Percentiles rank a stretch among this genome's conserved stretches.
Evolutionary conservation across 1,140 invertebrate genomes (phyloP).

Genomic region (Antheraea pernyi): DNA sequence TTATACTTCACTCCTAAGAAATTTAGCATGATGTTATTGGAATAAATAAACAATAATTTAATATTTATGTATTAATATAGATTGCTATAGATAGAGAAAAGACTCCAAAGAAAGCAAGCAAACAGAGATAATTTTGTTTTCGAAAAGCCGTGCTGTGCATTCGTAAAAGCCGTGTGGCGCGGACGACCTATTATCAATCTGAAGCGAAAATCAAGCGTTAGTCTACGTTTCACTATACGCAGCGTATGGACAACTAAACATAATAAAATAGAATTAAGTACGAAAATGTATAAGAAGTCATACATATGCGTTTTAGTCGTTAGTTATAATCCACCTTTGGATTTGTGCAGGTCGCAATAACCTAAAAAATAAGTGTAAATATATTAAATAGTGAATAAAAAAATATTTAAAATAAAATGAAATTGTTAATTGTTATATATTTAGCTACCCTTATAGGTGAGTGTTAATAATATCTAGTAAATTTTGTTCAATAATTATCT

Average conservation of each 20-base stretch:
- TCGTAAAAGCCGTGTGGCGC: neutral
- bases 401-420: conserved; percentile 21
- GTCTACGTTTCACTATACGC: neutral
- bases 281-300: conserved; percentile 34
- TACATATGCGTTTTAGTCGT: neutral
- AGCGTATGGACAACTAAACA: neutral
- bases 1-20: too few species aligned
- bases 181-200: conserved; percentile 1
- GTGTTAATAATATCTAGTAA: neutral
- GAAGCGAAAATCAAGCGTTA: neutral
- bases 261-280: neutral
- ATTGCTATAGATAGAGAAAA: too few species aligned
- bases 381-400: neutral
- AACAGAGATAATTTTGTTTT: neutral
- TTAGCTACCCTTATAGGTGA: conserved; percentile 22
- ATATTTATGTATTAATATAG: too few species aligned
- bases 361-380: conserved; percentile 8
- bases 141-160: neutral
- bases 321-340: conserved; percentile 23
- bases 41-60: too few species aligned
- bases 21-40: too few species aligned
- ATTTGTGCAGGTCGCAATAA: conserved; percentile 14
- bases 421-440: conserved; percentile 18
- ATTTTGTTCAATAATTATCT: too few species aligned
- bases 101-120: too few species aligned